phyloP scores from a whole-genome alignment of 2,888 invertebrate genomes.

The Pardosa pseudoannulata region DNA sequence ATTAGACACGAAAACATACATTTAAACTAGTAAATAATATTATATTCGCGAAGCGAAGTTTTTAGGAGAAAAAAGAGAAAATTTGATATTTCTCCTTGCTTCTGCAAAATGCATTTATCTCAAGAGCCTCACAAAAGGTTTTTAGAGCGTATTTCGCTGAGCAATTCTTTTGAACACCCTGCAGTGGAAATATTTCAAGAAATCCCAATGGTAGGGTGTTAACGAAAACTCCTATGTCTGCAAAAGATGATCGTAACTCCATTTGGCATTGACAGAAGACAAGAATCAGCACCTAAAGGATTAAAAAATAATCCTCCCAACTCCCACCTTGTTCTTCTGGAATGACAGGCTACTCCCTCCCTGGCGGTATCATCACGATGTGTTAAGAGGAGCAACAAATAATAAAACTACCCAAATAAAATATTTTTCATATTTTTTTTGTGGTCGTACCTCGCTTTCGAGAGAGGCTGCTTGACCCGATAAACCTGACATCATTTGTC shows the following conservation, averaged over 20 bases:
- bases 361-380: background rate
- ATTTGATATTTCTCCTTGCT: too few species aligned
- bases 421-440: too few species aligned
- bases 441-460: too few species aligned
- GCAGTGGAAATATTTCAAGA: background rate
- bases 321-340: slow-evolving; percentile 14
- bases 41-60: too few species aligned
- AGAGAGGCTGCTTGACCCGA: slow-evolving; percentile 39
- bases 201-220: background rate
- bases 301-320: slow-evolving; percentile 38
- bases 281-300: slow-evolving; percentile 4
- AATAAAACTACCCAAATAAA: background rate
- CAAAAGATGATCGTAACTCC: background rate
- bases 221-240: background rate
- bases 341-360: slow-evolving; percentile 24
- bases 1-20: too few species aligned
- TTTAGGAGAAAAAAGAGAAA: too few species aligned
- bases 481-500: slow-evolving; percentile 54
- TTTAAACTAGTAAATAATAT: too few species aligned
- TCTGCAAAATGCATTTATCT: too few species aligned
- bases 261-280: slow-evolving; percentile 41
- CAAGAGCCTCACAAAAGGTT: too few species aligned
- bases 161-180: too few species aligned
- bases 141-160: too few species aligned
- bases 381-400: slow-evolving; percentile 12